phyloP scores from a whole-genome alignment of 2,797 vertebrate species.

The Clangula hyemalis region DNA sequence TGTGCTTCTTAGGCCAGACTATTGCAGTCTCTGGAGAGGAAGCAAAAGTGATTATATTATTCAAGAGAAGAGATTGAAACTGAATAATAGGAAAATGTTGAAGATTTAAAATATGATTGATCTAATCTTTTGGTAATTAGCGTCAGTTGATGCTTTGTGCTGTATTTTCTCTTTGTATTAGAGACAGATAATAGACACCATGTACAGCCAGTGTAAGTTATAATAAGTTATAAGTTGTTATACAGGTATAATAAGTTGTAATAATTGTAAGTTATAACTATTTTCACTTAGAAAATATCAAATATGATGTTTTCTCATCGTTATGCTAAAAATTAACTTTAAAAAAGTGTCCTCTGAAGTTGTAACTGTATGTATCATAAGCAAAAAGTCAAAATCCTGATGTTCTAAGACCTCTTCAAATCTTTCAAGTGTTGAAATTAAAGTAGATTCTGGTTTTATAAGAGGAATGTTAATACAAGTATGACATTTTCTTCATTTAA shows the following conservation, averaged over 20 bases:
- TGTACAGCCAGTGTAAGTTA: neutral
- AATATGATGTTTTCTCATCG: neutral
- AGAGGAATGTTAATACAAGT: neutral
- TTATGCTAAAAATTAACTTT: neutral
- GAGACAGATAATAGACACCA: neutral
- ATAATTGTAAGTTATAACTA: no score
- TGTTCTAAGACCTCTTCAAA: neutral
- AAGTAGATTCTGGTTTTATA: neutral
- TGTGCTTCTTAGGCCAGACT: neutral
- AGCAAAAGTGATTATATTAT: neutral
- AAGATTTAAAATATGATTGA: neutral
- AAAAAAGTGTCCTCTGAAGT: neutral
- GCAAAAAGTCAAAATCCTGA: neutral
- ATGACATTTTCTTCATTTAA: neutral
- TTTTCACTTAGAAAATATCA: no score
- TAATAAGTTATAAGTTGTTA: no score
- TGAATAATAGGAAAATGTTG: neutral
- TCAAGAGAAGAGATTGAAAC: neutral
- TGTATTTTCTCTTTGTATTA: accelerated
- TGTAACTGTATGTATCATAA: neutral
- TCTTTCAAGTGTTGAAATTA: neutral
- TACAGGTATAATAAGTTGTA: no score
- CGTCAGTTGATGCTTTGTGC: neutral
- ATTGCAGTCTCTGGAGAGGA: neutral
- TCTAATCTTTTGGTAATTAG: neutral